Percentiles rank a stretch among this genome's conserved stretches.
Evolutionary conservation across 2,888 invertebrate species (phyloP).

Genomic region (Gisinianus flammeolus): DNA sequence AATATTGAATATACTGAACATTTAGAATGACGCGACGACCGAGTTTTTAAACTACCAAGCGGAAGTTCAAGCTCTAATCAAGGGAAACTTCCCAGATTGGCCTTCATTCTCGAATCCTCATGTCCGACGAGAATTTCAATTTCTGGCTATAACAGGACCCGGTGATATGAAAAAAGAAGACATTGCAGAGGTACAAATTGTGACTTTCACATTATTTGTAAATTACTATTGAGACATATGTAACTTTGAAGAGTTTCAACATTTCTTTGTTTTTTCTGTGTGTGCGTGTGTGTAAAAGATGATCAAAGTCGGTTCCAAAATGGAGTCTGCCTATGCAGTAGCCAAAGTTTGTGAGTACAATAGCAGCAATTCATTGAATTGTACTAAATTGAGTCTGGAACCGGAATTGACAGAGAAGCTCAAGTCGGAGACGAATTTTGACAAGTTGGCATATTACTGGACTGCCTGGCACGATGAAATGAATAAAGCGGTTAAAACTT

Average conservation of each 20-base stretch:
- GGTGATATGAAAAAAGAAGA: constrained; percentile 43
- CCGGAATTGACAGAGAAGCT: constrained; percentile 35
- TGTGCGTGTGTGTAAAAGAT: too few species aligned
- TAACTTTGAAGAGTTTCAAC: neutral
- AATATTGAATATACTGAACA: neutral
- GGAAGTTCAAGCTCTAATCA: constrained; percentile 13
- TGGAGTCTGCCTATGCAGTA: constrained; percentile 61
- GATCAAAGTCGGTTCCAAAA: constrained; percentile 58
- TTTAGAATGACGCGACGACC: constrained; percentile 23
- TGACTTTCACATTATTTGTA: neutral
- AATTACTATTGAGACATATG: neutral
- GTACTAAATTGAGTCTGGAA: constrained; percentile 49
- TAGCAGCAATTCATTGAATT: constrained; percentile 44
- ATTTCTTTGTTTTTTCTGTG: too few species aligned
- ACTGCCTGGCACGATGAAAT: constrained; percentile 47
- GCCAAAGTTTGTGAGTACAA: constrained; percentile 59
- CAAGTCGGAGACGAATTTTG: constrained; percentile 8
- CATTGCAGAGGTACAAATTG: neutral
- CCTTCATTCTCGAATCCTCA: constrained; percentile 6
- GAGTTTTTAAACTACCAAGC: constrained; percentile 33
- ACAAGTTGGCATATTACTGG: constrained; percentile 41
- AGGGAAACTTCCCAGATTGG: constrained; percentile 18
- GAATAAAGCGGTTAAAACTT: constrained; percentile 40
- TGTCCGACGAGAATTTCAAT: constrained; percentile 52
- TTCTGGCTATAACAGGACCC: constrained; percentile 52